Evolutionary conservation across 2,797 vertebrate species (phyloP).

Genomic region (Bradypodion pumilum): DNA sequence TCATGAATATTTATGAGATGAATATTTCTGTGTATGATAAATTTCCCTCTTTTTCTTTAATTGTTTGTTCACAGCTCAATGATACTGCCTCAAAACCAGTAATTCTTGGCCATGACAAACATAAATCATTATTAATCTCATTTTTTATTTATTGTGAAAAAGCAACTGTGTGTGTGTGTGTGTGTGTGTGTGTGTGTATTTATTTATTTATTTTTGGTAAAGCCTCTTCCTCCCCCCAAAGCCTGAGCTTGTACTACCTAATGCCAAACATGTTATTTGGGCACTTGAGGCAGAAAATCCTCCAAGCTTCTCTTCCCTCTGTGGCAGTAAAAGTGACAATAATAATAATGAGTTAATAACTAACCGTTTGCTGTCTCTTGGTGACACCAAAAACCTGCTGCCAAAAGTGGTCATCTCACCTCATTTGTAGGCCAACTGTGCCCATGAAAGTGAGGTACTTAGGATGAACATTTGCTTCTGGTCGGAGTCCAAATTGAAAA

Average conservation of each 20-base stretch:
- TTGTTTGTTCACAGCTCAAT: conserved; percentile 45
- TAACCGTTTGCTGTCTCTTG: neutral
- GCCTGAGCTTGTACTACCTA: no score
- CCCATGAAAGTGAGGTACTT: conserved; percentile 28
- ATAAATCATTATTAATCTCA: conserved; percentile 39
- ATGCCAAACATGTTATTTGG: neutral
- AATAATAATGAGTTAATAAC: neutral
- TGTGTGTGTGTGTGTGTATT: no score
- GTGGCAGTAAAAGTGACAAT: neutral
- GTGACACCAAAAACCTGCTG: neutral
- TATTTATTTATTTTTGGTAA: no score
- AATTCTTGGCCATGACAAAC: conserved; percentile 37
- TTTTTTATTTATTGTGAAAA: conserved; percentile 33
- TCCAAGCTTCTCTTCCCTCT: neutral
- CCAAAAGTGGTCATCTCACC: neutral
- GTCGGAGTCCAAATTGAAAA: conserved; percentile 22
- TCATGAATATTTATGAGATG: conserved; percentile 41
- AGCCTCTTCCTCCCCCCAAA: neutral
- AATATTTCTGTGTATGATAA: conserved; percentile 6
- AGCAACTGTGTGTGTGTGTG: no score
- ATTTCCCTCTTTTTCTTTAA: conserved; percentile 22
- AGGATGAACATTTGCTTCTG: conserved; percentile 14
- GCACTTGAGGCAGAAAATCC: neutral
- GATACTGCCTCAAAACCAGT: conserved; percentile 20
- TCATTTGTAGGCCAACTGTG: neutral